Evolutionary conservation across 2,113 vertebrate species (phyloP).

Genomic region (Dasypus novemcinctus): DNA sequence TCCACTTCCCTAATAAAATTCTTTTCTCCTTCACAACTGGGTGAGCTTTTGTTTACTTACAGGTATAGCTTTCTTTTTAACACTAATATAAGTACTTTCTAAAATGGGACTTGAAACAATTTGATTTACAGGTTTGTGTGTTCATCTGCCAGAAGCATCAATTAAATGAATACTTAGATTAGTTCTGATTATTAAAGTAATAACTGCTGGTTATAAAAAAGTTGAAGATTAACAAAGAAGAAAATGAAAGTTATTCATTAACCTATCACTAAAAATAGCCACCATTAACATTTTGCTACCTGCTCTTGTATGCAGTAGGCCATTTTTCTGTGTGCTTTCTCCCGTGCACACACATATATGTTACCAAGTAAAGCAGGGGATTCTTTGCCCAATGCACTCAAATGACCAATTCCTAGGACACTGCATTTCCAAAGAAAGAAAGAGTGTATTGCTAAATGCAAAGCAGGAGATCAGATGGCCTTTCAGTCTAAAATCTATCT

Average conservation of each 20-base stretch:
- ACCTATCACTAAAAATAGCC: not conserved
- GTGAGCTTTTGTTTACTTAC: no score
- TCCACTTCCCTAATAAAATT: no score
- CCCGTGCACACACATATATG: no score
- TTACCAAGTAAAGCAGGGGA: no score
- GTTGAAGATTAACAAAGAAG: not conserved
- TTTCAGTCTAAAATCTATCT: no score
- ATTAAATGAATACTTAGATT: not conserved
- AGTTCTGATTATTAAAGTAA: constrained; percentile 11
- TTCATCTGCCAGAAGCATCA: not conserved
- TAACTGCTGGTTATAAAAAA: not conserved
- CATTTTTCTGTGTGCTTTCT: not conserved
- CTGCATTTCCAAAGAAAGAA: no score
- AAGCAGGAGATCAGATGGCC: no score
- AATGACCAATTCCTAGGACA: no score
- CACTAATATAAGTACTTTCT: not conserved
- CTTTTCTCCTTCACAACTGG: no score
- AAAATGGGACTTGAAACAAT: not conserved
- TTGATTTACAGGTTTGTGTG: not conserved
- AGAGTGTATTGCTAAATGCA: no score
- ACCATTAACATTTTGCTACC: not conserved
- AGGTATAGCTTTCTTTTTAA: no score
- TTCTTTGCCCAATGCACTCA: no score
- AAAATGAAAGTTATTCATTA: not conserved
- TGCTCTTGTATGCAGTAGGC: not conserved